Evolutionary conservation across 35 echinoderm and acorn worm genomes (phyloP), one percentile per base, ranked within the genome.

Genomic region (Anneissia japonica): DNA sequence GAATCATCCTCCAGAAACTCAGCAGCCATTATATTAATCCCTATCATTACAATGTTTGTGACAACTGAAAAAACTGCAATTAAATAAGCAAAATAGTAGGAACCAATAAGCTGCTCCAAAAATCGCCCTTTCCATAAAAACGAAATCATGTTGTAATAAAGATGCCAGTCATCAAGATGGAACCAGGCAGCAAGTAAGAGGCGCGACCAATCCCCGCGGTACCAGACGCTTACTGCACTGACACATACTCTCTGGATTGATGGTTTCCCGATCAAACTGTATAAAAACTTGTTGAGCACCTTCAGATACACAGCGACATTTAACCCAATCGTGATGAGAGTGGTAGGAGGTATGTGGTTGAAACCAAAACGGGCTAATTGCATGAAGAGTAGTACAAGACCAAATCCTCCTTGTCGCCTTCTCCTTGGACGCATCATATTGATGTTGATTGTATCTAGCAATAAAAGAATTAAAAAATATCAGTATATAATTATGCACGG

Each of bases 101-200:
- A 89, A 14, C 96, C 96, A 39, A 99, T 81, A 43, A 75, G 72
- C 31, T 80, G 79, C 79, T 99, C 96, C 26, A 99, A 51, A 34
- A 74, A 81, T 19, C 84, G 76, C 12, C 96, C 96, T 40, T 99
- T 94, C 96, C 96, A 99, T 0, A 99, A 40, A 31, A 99, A 99
- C 4, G 96, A 99, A 17, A 81, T 84, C 96, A 99, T 99, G 51
- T 99, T 94, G 86, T 83, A 94, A 39, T 99, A 99, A 16, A 97
- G 86, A 77, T 99, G 96, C 89, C 86, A 94, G 39, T 99, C 96
- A 56, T 93, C 92, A 23, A 91, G 72, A 41, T 99, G 96, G 37
- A 99, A 99, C 96, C 96, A 99, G 19, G 92, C 91, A 1, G 96
- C 96, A 11, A 93, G 39, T 29, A 91, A 83, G 26, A 99, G 92